A percentile compares a stretch with the other conserved stretches of the same genome.
phyloP scores from a whole-genome alignment of 2,888 invertebrate genomes.

The Flexamia atlantica region DNA sequence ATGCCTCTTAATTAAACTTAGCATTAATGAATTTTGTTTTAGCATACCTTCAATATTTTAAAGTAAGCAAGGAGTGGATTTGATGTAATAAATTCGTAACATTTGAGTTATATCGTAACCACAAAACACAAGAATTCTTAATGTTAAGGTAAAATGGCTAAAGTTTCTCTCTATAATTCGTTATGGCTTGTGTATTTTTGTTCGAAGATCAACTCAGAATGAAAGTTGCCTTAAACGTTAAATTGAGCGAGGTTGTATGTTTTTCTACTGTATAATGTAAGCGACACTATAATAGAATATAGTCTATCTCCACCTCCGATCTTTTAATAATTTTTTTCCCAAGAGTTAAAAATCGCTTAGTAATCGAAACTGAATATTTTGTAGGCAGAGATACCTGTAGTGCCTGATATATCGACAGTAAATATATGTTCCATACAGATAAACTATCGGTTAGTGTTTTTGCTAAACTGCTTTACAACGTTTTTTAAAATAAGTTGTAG shows the following conservation, averaged over 20 bases:
- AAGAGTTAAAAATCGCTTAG: slow-evolving; percentile 21
- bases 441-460: slow-evolving; percentile 45
- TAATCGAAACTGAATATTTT: neutral
- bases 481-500: slow-evolving; percentile 53
- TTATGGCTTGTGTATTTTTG: slow-evolving; percentile 6
- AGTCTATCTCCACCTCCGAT: neutral
- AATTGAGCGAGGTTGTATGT: slow-evolving; percentile 46
- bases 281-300: neutral
- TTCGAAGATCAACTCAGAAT: slow-evolving; percentile 19
- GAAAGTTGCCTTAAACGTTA: slow-evolving; percentile 51
- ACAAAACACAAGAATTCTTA: neutral
- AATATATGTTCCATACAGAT: slow-evolving; percentile 41
- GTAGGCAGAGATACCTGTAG: slow-evolving; percentile 62
- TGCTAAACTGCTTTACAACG: slow-evolving; percentile 58
- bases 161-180: neutral
- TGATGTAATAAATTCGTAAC: too few relatives aligned
- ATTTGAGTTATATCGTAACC: too few relatives aligned
- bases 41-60: too few relatives aligned
- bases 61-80: too few relatives aligned
- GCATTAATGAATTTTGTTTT: too few relatives aligned
- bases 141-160: neutral
- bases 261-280: slow-evolving; percentile 15
- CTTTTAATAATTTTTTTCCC: neutral
- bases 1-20: too few relatives aligned
- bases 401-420: slow-evolving; percentile 58